These are phyloP conservation scores for Morinoia aosen DNA, from an alignment of 2,888 invertebrate species.

Conservation along the genomic window DNA sequence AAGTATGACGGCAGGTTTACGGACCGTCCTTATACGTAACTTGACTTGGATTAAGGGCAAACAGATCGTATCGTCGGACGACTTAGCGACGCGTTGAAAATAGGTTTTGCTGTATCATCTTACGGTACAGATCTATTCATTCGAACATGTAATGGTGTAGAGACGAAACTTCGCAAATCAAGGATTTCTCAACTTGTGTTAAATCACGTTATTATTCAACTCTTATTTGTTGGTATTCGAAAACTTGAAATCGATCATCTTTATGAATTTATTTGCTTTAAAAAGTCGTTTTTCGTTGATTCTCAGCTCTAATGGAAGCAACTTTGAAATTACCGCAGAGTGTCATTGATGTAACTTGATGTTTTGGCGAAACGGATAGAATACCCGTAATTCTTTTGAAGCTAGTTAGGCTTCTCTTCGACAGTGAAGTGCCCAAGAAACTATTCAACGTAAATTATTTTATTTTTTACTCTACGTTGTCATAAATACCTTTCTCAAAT, in stretches of 20 bases:
- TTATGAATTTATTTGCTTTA: too few species aligned
- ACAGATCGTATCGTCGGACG: not conserved
- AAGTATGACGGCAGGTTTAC: not conserved
- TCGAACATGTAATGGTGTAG: not conserved
- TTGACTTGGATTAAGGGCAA: not conserved
- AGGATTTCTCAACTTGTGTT: not conserved
- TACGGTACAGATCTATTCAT: not conserved
- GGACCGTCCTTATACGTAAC: not conserved
- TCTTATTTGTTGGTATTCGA: not conserved
- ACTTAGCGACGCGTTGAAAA: not conserved
- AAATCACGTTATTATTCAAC: too few species aligned
- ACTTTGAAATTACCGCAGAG: not conserved
- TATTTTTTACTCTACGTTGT: not conserved
- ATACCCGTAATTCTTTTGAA: not conserved
- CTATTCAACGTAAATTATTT: not conserved
- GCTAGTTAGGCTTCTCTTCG: not conserved
- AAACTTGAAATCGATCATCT: too few species aligned
- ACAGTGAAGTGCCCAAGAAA: not conserved
- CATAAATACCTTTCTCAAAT: not conserved
- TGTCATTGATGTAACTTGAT: not conserved
- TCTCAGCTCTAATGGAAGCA: not conserved
- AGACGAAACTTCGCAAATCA: not conserved
- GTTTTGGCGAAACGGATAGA: not conserved
- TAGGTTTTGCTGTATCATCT: constrained; percentile 1
- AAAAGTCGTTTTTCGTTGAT: not conserved